Evolutionary conservation across 2,797 vertebrate genomes (phyloP), one percentile per base, ranked within the genome.

Genomic region (Phaenicophaeus curvirostris): DNA sequence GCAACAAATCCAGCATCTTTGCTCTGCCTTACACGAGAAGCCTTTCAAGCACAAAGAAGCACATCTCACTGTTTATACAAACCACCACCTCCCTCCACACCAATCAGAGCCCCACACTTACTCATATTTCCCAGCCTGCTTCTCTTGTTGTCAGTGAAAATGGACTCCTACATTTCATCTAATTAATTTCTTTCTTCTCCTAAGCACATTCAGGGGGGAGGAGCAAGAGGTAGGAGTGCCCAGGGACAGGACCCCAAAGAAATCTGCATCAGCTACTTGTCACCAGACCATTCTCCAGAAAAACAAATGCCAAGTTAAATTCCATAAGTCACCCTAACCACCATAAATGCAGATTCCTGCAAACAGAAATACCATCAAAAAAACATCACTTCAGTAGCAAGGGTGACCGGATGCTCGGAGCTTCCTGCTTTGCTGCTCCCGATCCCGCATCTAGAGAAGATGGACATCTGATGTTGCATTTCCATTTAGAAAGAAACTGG

Each of bases 241-340:
- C 44, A 57, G 54, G 42, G 54, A 86, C 44, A 58, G 33, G 59
- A 77, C 31, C 58, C 71, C 80, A 44, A 85, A 85, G 73, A 90
- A 94, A 96, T 59, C 53, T 23, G 15, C 17, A 0, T 79, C 74
- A 37, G 71, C 54, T 61, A 85, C 61, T 73, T 80, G 79, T 54
- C 74, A 82, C 33, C 10, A 57, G 50, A 79, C 11, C 10, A 0
- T 46, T 81, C 63, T 59, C 68, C 57, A 67, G 42, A 65, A 91
- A 95, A 94, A 80, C 54, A 94, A 94, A 90, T 80, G 85, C 33
- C 71, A 93, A 71, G 59, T 71, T 62, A 88, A 91, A 95, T 93
- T 75, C 85, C 77, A 4, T 18, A 67, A 85, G 88, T 23, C 55
- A 20, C 41, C 0, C 0, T 46, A 85, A 75, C 71, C 63, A 82